Percentiles rank a stretch among this genome's conserved stretches.
These are phyloP conservation scores for Trichoplusia ni DNA, from an alignment of 1,140 invertebrate species.

Conservation along the genomic window DNA sequence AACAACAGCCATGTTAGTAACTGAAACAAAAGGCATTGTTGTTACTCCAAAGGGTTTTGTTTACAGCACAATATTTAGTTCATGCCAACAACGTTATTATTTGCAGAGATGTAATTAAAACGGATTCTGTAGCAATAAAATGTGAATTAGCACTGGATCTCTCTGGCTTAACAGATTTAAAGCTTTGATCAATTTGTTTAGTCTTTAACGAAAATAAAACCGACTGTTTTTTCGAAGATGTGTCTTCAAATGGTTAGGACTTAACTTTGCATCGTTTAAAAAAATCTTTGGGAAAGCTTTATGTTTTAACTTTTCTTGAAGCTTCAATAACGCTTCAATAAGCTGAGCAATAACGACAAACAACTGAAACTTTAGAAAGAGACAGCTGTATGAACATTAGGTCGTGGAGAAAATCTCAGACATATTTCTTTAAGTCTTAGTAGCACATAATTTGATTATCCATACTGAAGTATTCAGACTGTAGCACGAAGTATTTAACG, in stretches of 20 bases:
- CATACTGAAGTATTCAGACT: slow-evolving; percentile 1
- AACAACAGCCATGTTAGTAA: slow-evolving; percentile 26
- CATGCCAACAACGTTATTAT: no score
- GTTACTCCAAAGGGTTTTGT: neutral
- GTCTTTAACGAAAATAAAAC: neutral
- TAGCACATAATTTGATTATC: slow-evolving; percentile 12
- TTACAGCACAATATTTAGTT: neutral
- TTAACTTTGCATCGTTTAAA: neutral
- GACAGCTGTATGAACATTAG: neutral
- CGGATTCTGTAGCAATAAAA: neutral
- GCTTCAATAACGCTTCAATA: neutral
- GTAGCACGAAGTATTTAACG: neutral
- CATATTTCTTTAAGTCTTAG: neutral
- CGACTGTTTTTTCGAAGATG: neutral
- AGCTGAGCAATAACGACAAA: neutral
- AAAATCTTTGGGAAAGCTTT: neutral
- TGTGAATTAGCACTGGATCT: neutral
- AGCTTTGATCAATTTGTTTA: neutral
- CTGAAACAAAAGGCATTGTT: slow-evolving; percentile 43
- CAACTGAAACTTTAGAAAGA: neutral
- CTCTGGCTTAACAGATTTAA: no score
- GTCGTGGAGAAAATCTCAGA: neutral
- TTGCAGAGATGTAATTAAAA: neutral
- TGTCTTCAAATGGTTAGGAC: no score
- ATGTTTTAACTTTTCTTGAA: neutral